Percentiles rank a stretch among this genome's conserved stretches.
Conservation (phyloP, 2,888 invertebrate genomes). For the Philopedon plagiatum region DNA sequence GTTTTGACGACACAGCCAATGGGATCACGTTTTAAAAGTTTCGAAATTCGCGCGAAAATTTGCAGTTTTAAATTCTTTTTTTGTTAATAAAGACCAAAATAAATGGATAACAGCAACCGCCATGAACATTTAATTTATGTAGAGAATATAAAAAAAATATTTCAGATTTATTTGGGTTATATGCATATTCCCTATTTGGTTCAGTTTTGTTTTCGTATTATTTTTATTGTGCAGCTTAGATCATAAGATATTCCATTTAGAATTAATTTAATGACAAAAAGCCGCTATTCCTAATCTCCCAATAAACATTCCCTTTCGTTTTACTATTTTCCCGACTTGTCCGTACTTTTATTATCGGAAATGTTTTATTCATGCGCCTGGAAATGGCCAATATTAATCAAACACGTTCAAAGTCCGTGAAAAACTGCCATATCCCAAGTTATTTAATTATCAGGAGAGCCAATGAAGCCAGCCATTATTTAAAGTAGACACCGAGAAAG, state of each 20-base stretch:
- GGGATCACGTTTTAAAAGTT: too few species aligned
- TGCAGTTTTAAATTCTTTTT: too few species aligned
- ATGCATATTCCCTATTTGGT: too few species aligned
- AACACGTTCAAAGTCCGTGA: conserved; percentile 44
- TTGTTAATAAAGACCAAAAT: too few species aligned
- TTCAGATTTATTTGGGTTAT: too few species aligned
- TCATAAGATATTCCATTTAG: background rate
- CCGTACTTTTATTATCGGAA: conserved; percentile 28
- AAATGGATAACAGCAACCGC: too few species aligned
- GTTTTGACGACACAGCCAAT: too few species aligned
- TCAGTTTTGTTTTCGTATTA: too few species aligned
- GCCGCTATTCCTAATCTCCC: background rate
- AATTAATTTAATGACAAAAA: background rate
- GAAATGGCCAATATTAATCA: conserved; percentile 47
- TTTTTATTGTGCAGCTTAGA: too few species aligned
- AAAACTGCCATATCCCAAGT: conserved; percentile 49
- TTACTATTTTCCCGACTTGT: conserved; percentile 5
- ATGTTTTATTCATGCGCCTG: conserved; percentile 47
- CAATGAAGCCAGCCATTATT: conserved; percentile 51
- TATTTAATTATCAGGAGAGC: conserved; percentile 51
- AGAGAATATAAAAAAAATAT: too few species aligned
- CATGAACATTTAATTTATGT: too few species aligned
- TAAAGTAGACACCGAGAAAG: conserved; percentile 45
- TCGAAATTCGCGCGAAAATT: too few species aligned
- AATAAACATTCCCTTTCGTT: background rate